These are phyloP conservation scores for Cricetomys ansorgei DNA, from an alignment of 2,113 vertebrate species.

Conservation along the genomic window DNA sequence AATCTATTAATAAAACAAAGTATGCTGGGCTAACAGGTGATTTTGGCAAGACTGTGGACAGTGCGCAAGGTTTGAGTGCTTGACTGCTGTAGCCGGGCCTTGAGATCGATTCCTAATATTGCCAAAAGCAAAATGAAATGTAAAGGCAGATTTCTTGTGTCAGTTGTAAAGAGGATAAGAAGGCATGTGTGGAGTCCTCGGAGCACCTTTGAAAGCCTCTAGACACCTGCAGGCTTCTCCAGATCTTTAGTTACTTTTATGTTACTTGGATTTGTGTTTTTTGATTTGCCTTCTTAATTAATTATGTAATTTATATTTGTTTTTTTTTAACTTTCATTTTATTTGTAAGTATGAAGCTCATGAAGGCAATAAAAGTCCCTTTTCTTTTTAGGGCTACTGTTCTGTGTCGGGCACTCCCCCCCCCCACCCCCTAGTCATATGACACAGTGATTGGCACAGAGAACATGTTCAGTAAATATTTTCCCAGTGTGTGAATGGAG, in stretches of 20 bases:
- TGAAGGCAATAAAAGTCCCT: background rate
- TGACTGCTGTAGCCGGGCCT: background rate
- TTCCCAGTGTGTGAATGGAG: background rate
- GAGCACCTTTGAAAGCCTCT: background rate
- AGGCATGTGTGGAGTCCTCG: background rate
- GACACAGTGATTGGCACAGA: no score
- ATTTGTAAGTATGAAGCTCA: background rate
- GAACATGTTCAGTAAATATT: background rate
- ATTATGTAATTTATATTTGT: background rate
- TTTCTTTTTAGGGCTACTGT: background rate
- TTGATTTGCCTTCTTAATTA: background rate
- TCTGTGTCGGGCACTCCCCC: background rate
- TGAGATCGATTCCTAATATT: background rate
- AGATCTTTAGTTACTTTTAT: background rate
- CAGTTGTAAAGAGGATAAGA: background rate
- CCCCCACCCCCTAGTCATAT: rapidly evolving
- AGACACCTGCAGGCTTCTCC: background rate
- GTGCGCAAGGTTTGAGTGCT: background rate
- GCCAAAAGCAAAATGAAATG: background rate
- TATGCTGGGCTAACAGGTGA: background rate
- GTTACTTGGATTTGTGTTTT: background rate
- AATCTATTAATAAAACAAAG: background rate
- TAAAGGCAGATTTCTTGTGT: background rate
- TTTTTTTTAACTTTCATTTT: background rate
- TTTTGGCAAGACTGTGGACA: background rate